phyloP scores from a whole-genome alignment of 2,888 invertebrate genomes.

The Isoperla grammatica region DNA sequence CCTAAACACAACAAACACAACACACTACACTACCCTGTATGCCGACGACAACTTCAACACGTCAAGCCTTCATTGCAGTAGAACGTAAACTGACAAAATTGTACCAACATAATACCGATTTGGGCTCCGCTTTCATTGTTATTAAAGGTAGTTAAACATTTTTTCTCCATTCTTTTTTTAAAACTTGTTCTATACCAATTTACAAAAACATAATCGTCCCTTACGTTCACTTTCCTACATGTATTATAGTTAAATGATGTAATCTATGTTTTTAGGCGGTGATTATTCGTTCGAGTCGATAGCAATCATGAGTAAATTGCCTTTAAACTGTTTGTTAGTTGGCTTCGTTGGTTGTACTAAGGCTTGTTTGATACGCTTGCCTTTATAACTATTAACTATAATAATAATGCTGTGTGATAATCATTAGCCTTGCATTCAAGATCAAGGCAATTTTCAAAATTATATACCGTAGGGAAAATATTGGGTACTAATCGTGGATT shows the following conservation, averaged over 20 bases:
- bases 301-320: conserved; percentile 28
- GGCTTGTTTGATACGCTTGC: neutral
- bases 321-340: conserved; percentile 23
- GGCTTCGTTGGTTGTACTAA: neutral
- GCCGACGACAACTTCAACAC: conserved; percentile 1
- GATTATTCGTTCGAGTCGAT: conserved; percentile 11
- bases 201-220: conserved; percentile 17
- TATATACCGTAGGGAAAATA: conserved; percentile 13
- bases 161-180: conserved; percentile 16
- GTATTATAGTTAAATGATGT: conserved; percentile 17
- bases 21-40: too few relatives aligned
- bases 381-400: conserved; percentile 14
- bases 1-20: too few relatives aligned
- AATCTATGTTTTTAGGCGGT: conserved; percentile 17
- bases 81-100: conserved; percentile 26
- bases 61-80: conserved; percentile 18
- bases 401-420: conserved; percentile 8
- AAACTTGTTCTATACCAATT: conserved; percentile 18
- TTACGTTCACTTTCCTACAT: conserved; percentile 5
- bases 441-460: conserved; percentile 14
- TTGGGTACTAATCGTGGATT: neutral
- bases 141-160: conserved; percentile 19
- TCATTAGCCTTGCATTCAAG: neutral
- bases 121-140: conserved; percentile 17
- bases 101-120: conserved; percentile 12